Evolutionary conservation across 2,797 vertebrate species (phyloP), one percentile per base, ranked within the genome.

Genomic region (Pangasius sanitwongsei): DNA sequence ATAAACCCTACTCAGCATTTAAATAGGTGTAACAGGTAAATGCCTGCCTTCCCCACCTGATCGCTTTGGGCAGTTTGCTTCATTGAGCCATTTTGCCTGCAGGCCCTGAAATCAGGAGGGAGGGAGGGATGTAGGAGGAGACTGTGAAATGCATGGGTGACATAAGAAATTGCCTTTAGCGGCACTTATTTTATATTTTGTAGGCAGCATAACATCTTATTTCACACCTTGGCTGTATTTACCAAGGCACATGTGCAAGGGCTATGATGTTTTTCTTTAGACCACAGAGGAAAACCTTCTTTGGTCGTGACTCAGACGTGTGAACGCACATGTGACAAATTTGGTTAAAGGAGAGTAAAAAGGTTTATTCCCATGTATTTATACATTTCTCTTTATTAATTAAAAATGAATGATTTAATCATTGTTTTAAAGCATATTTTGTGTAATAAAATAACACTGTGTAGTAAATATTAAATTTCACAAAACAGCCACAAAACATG

Each of bases 11-110:
- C 44, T 85, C 28, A 70, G 4, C n/a, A 34, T 23, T 70, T 6
- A 85, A 83, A 63, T 6, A 28, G 25, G 18, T 23, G 48, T 37
- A 70, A 37, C 83, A 85, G 83, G 83, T 85, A 70, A 85, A 85
- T 70, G 83, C 83, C 44, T 70, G 83, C 48, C 70, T 85, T 70
- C n/a, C 11, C 12, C 28, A 48, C 83, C 48, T 70, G 11, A 85
- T 31, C n/a, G 2, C 31, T 85, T 50, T 69, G 16, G 28, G 83
- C 12, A 69, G 8, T 50, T 69, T 37, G n/a, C n/a, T 55, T 70
- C 7, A 65, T 65, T 44, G n/a, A 1, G 25, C 59, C 82, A 48
- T 44, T 83, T 83, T 55, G 23, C 28, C 3, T 83, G 18, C 44
- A 44, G 41, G 23, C 15, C 7, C 7, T 74, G 44, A 20, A 55